Percentiles rank a stretch among this genome's conserved stretches.
Evolutionary conservation across 2,888 invertebrate genomes (phyloP).

Genomic region (Ariolimax columbianus): DNA sequence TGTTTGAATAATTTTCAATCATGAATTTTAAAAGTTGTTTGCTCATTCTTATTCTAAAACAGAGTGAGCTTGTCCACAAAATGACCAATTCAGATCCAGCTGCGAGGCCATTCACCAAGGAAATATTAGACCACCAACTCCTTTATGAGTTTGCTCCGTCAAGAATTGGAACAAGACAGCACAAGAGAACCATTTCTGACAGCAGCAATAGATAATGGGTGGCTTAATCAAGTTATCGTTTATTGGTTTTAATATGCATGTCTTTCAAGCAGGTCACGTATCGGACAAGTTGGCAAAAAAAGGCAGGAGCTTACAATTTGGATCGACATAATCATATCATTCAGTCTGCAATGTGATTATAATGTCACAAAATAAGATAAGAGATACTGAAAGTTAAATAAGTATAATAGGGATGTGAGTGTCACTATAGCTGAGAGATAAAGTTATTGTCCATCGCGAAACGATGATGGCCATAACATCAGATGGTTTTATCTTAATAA

Average conservation of each 20-base stretch:
- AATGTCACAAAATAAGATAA: too few species aligned
- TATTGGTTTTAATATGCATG: not conserved
- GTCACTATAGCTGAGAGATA: too few species aligned
- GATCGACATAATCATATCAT: too few species aligned
- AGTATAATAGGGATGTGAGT: too few species aligned
- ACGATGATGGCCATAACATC: too few species aligned
- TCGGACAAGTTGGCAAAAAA: not conserved
- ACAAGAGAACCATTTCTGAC: conserved; percentile 27
- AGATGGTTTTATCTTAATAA: too few species aligned
- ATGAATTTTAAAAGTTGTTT: too few species aligned
- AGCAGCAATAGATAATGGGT: not conserved
- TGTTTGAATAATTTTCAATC: too few species aligned
- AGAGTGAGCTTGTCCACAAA: conserved; percentile 86
- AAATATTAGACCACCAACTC: conserved; percentile 68
- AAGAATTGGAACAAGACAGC: conserved; percentile 53
- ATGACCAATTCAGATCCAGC: conserved; percentile 88
- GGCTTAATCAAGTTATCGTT: not conserved
- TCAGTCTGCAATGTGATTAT: too few species aligned
- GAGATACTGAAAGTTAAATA: too few species aligned
- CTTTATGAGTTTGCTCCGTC: conserved; percentile 64
- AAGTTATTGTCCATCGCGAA: too few species aligned
- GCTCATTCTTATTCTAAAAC: conserved; percentile 56
- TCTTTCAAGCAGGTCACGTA: not conserved
- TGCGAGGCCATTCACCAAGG: conserved; percentile 82
- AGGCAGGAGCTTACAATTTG: too few species aligned